phyloP scores from a whole-genome alignment of 1,140 invertebrate species.

The Drosophila miranda region DNA sequence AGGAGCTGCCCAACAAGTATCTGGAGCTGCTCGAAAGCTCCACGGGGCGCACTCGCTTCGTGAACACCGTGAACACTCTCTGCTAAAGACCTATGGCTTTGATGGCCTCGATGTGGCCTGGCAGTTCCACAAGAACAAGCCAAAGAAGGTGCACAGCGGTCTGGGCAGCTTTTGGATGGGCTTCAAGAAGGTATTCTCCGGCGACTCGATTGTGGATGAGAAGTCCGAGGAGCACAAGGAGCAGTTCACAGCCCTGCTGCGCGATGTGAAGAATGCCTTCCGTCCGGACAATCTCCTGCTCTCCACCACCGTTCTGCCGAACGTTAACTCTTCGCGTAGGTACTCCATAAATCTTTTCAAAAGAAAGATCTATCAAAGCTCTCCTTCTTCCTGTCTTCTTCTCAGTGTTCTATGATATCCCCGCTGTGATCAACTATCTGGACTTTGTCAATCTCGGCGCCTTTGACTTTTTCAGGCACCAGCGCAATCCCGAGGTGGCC shows the following conservation, averaged over 20 bases:
- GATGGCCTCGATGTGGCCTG: conserved; percentile 94
- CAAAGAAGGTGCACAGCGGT: conserved; percentile 88
- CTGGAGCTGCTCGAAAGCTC: conserved; percentile 86
- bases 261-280: conserved; percentile 88
- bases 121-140: conserved; percentile 91
- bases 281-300: conserved; percentile 86
- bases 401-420: conserved; percentile 90
- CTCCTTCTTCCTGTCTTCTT: not conserved
- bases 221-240: conserved; percentile 90
- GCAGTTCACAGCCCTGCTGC: conserved; percentile 88
- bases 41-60: conserved; percentile 87
- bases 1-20: conserved; percentile 83
- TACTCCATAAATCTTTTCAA: conserved; percentile 5
- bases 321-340: conserved; percentile 88
- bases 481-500: conserved; percentile 88
- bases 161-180: conserved; percentile 88
- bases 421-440: conserved; percentile 87
- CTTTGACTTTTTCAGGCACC: conserved; percentile 91
- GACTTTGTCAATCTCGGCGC: conserved; percentile 91
- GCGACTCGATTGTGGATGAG: conserved; percentile 87
- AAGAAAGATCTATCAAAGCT: not conserved
- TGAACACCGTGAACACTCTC: conserved; percentile 88
- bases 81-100: conserved; percentile 89
- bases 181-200: conserved; percentile 88
- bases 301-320: conserved; percentile 89